Percentiles rank a stretch among this genome's conserved stretches.
Evolutionary conservation across 2,888 invertebrate species (phyloP).

Genomic region (Pherbina coryleti): DNA sequence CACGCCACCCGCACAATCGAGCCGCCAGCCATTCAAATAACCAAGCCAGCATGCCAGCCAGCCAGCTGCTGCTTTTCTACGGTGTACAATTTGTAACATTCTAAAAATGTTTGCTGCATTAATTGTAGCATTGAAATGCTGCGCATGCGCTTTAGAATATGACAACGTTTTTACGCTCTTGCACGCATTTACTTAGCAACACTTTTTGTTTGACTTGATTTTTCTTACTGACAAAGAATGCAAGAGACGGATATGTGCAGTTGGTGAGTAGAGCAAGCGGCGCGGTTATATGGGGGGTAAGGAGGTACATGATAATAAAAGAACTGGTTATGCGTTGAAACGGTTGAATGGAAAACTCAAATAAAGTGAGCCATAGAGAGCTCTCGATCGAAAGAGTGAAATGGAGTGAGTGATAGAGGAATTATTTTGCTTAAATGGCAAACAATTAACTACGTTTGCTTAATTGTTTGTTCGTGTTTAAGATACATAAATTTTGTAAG

Average conservation of each 20-base stretch:
- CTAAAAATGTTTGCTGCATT: slow-evolving; percentile 4
- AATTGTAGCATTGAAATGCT: neutral
- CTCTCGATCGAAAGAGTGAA: neutral
- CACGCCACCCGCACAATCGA: too few relatives aligned
- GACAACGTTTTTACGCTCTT: slow-evolving; percentile 11
- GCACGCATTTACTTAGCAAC: neutral
- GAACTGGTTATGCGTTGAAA: slow-evolving; percentile 13
- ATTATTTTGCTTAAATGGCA: neutral
- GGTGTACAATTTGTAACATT: slow-evolving; percentile 28
- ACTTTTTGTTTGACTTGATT: neutral
- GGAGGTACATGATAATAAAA: slow-evolving; percentile 10
- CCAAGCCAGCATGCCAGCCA: neutral
- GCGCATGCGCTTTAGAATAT: slow-evolving; percentile 17
- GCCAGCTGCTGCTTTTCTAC: neutral
- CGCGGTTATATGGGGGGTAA: neutral
- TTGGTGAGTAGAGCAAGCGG: neutral
- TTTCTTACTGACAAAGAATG: neutral
- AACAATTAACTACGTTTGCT: slow-evolving; percentile 23
- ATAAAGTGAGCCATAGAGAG: neutral
- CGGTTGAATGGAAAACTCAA: neutral
- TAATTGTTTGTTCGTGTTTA: slow-evolving; percentile 32
- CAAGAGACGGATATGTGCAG: slow-evolving; percentile 27
- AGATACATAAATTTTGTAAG: slow-evolving; percentile 16
- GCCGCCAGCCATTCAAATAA: too few relatives aligned
- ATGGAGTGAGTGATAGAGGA: neutral